Evolutionary conservation across 2,113 vertebrate genomes (phyloP).

Genomic region (Edolisoma coerulescens): DNA sequence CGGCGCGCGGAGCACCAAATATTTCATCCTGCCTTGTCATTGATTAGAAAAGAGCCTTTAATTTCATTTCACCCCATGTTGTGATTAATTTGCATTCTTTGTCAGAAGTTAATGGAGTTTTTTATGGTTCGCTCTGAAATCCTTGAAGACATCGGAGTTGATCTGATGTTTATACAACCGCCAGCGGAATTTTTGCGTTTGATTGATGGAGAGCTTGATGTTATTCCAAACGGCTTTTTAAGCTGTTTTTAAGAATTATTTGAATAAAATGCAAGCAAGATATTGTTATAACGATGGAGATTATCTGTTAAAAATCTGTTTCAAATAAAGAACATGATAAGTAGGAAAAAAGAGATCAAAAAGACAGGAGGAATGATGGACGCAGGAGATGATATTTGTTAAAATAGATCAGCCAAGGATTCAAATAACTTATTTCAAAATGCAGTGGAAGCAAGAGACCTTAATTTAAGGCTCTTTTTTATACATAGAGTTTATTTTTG

Average conservation of each 20-base stretch:
- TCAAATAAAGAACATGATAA: constrained; percentile 78
- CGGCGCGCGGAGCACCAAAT: constrained; percentile 80
- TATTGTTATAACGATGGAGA: constrained; percentile 79
- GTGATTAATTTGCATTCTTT: constrained; percentile 99
- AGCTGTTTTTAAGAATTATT: constrained; percentile 90
- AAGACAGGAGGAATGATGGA: constrained; percentile 54
- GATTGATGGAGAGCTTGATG: constrained; percentile 89
- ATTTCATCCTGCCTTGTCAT: constrained; percentile 99
- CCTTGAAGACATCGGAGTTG: constrained; percentile 96
- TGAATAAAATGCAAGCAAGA: constrained; percentile 84
- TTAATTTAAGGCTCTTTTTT: neutral
- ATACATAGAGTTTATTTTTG: neutral
- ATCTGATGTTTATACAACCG: constrained; percentile 99
- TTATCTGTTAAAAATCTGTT: constrained; percentile 87
- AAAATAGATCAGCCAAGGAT: constrained; percentile 23
- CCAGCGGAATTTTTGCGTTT: constrained; percentile 93
- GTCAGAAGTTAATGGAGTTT: constrained; percentile 99
- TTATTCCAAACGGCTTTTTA: constrained; percentile 86
- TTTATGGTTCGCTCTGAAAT: constrained; percentile 95
- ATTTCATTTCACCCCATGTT: constrained; percentile 99
- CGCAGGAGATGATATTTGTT: constrained; percentile 31
- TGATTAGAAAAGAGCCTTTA: constrained; percentile 99
- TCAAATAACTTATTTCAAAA: constrained; percentile 11
- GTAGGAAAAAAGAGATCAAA: constrained; percentile 67
- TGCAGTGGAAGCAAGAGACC: neutral